Conservation (phyloP, 37 sponge, comb jelly and placozoan genomes). For the Hormiphora californensis region DNA sequence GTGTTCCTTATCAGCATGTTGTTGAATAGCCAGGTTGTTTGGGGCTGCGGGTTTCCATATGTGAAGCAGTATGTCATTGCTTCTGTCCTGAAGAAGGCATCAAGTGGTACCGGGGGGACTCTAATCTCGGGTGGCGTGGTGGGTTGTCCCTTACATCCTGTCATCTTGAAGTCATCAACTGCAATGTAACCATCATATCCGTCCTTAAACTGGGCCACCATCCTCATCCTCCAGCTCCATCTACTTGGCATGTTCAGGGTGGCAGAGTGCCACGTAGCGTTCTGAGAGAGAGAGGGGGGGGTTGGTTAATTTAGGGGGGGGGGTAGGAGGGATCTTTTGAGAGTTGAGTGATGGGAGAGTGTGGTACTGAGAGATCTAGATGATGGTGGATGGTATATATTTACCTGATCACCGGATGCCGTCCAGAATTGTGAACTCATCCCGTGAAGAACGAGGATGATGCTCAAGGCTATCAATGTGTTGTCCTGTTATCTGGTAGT, state of each 20-base stretch:
- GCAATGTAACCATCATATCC: conserved; percentile 23
- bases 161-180: conserved; percentile 6
- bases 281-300: not conserved
- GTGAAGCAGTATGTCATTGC: not conserved
- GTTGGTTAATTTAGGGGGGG: not conserved
- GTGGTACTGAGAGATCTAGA: not conserved
- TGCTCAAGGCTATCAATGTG: not conserved
- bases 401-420: not conserved
- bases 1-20: conserved; percentile 21
- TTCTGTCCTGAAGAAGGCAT: not conserved
- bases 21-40: conserved; percentile 1
- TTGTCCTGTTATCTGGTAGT: conserved; percentile 48
- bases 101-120: not conserved
- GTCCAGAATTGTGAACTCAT: not conserved
- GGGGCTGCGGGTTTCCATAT: conserved; percentile 27
- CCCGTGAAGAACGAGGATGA: not conserved
- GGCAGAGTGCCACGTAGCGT: conserved; percentile 51
- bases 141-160: not conserved
- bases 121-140: not conserved
- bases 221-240: conserved; percentile 19
- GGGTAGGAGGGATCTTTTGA: not conserved
- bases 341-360: not conserved
- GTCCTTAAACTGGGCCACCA: not conserved
- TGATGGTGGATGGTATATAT: not conserved
- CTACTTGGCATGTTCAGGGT: not conserved